Base-by-base conservation (phyloP, 2,888 invertebrate species). In the Glaucopsyche alexis region DNA sequence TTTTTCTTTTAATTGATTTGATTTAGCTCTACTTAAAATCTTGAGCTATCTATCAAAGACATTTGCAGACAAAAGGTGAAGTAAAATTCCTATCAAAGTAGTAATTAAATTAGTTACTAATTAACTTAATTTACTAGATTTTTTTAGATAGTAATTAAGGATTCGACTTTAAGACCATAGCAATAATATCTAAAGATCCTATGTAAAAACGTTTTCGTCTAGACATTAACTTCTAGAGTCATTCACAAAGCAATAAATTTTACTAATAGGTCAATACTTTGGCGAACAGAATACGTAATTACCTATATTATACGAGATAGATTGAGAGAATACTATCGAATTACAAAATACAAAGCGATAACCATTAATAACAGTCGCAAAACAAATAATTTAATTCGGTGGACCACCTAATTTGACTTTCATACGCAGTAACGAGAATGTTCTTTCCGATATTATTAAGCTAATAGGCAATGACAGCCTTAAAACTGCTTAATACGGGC, bases 381-480 rank as follows among this genome's bases (percentile, higher is more conserved):
- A 47, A 69, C 69, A 69, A 69, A 69, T 69, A 69, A 47, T 69
- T 67, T 45, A 45, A 67, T 67, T 67, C 47, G 19, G 67, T 29
- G 13, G 69, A 69, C 69, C 74, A 75, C 76, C 74, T 72, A 64
- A 76, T 73, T 75, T 72, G 73, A 75, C 65, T 72, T 55, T 73
- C 49, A 73, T 72, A 73, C 73, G 64, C 72, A 75, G 75, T 75
- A 78, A 76, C 66, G 75, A 79, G 75, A 78, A 74, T 77, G 77
- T 79, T 77, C 75, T 74, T 72, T 75, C 73, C 75, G 76, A 78
- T 79, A 79, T 79, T 80, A 81, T 81, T 80, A 79, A 76, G 78
- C 77, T 82, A 81, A 82, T 81, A 80, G 78, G 78, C 79, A 79
- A 78, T 80, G 82, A 81, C 82, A 82, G 81, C 73, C 75, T 77